These are phyloP conservation scores for Sarcophaga variegata DNA, from an alignment of 2,888 invertebrate genomes.

Conservation along the genomic window DNA sequence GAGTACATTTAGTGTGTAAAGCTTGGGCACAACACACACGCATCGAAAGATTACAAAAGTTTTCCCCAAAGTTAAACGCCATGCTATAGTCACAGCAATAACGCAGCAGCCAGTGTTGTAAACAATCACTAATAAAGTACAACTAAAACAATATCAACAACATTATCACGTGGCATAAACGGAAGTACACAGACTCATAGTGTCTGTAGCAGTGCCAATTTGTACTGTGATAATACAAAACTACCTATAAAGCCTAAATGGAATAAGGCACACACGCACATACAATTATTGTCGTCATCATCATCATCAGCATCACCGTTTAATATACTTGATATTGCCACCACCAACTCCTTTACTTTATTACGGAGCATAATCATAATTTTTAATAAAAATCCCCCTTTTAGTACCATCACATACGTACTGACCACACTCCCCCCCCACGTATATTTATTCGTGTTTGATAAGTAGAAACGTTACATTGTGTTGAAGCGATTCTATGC, in stretches of 20 bases:
- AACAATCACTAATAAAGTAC: slow-evolving; percentile 35
- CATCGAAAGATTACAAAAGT: slow-evolving; percentile 1
- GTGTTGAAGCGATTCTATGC: too few species aligned
- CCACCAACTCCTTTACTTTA: neutral
- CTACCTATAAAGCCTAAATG: neutral
- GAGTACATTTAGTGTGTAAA: slow-evolving; percentile 1
- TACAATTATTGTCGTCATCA: too few species aligned
- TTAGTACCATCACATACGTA: neutral
- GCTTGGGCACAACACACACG: neutral
- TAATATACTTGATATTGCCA: neutral
- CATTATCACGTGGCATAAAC: slow-evolving; percentile 1
- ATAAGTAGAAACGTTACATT: neutral
- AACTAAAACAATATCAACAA: neutral
- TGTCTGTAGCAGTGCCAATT: neutral
- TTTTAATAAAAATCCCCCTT: neutral
- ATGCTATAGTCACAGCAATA: neutral
- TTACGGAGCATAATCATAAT: slow-evolving; percentile 18
- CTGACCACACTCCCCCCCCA: neutral
- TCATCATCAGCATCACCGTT: neutral
- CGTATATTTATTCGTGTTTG: neutral
- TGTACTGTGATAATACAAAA: neutral
- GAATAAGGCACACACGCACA: too few species aligned
- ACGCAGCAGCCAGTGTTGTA: neutral
- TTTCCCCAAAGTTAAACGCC: neutral
- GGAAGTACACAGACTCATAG: neutral